Conservation (phyloP, 2,888 invertebrate genomes). For the Galeruca laticollis region DNA sequence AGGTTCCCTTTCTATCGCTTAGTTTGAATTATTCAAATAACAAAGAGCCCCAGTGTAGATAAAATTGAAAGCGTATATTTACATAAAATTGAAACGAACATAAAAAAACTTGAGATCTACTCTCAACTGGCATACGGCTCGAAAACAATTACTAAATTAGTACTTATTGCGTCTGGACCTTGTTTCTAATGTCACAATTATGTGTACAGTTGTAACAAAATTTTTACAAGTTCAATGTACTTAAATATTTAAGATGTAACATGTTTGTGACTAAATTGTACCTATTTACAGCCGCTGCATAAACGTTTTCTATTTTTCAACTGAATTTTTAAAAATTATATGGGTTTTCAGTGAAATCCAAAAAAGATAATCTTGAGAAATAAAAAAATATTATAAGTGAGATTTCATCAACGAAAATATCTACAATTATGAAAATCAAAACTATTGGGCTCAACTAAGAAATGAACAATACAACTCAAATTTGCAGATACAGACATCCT, state of each 20-base stretch:
- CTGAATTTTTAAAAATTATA: no score
- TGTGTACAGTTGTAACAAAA: constrained; percentile 7
- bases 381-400: no score
- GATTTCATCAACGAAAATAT: no score
- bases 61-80: neutral
- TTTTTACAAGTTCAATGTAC: constrained; percentile 3
- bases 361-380: no score
- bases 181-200: constrained; percentile 4
- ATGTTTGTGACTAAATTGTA: neutral
- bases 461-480: no score
- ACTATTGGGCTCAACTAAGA: no score
- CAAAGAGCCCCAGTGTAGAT: no score
- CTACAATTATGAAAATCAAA: no score
- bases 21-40: no score
- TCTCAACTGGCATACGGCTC: constrained; percentile 1
- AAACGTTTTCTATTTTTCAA: neutral
- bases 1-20: no score
- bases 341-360: no score
- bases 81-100: neutral
- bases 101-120: neutral
- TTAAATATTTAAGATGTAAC: neutral
- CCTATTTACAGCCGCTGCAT: neutral
- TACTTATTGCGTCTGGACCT: constrained; percentile 12
- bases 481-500: no score
- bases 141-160: constrained; percentile 14